Base-by-base conservation (phyloP, 2,888 invertebrate genomes). In the Melinaea menophilus region DNA sequence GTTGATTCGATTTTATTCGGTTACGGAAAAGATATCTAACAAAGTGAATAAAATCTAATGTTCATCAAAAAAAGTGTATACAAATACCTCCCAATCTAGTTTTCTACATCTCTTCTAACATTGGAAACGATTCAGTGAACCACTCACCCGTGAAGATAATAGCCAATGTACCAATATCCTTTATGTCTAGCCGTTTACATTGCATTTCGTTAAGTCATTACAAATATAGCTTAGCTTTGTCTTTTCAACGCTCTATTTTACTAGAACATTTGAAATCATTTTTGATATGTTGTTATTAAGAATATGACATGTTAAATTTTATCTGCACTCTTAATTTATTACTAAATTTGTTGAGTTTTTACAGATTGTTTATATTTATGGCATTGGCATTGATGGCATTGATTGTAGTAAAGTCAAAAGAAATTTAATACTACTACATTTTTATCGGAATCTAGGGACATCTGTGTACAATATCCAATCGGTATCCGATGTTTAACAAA, bases 141-240 rank as follows among this genome's bases (percentile, higher is more conserved):
- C 31, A 58, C 35, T 61, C 56, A 48, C 57, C 58, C 67, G 65
- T 65, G 65, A 63, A 65, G 63, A 65, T 65, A 67, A 65, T 62
- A 47, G 65, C 55, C 48, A 65, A 65, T 56, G 65, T 67, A 63
- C 61, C 63, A 63, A 65, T 65, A 65, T 65, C 67, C 59, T 65
- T 67, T 67, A 67, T 63, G 65, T 54, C 57, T 61, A 48, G 56
- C 58, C 60, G 54, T 61, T 56, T 56, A 60, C 56, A 33, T 61
- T 61, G 61, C 9, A 47, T 35, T 47, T 13, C 34, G 51, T 13
- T 34, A 58, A 47, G 34, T 34, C 48, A 58, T 48, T 58, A 48
- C 58, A 58, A 58, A 51, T 51, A 51, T 51, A 51, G 51, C 51
- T 31, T 31, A 31, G 51, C 22, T 51, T 41, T 41, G 9, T 41